Evolutionary conservation across 2,797 vertebrate species (phyloP), one percentile per base, ranked within the genome.

Genomic region (Chelon labrosus): DNA sequence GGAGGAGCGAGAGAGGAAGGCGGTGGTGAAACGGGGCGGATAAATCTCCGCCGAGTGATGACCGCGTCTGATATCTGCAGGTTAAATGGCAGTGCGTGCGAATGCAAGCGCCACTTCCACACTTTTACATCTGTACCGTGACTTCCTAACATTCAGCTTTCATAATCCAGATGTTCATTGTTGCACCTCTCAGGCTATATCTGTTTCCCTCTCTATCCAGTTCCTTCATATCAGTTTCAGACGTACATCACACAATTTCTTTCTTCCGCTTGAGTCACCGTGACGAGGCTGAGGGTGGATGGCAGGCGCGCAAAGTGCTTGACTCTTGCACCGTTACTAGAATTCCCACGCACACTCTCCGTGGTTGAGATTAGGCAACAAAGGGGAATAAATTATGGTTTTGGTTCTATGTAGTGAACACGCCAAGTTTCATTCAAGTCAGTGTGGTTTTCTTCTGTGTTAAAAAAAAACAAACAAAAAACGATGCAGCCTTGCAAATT

Each of bases 31-130:
- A 27, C 59, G 31, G 19, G 41, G 62, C 0, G 27, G 65, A 49
- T 71, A 60, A 31, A 76, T 83, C 60, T 67, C 71, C 64, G 38
- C 59, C 44, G 31, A 68, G 56, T 47, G 54, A 73, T 73, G 46
- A 83, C 53, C 47, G 49, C 44, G 25, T 65, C 46, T 75, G 65
- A 75, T 68, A 60, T 61, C 47, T 73, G 12, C 20, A 56, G 37
- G 16, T 12, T 25, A 51, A 53, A 35, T 16, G 38, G 57, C 37
- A 46, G 11, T 41, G 12, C 57, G 46, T 50, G 10, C 17, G 2
- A 9, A 61, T 52, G 39, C 54, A 52, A 20, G 49, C 35, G 22
- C 5, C 19, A 50, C 49, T 50, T 20, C 22, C 47, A 38, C 13
- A 46, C 10, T 25, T 31, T 5, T 10, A 41, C 10, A 42, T 1